Conservation (phyloP, 64 coral and sea anemone species). For the Pocillopora verrucosa region DNA sequence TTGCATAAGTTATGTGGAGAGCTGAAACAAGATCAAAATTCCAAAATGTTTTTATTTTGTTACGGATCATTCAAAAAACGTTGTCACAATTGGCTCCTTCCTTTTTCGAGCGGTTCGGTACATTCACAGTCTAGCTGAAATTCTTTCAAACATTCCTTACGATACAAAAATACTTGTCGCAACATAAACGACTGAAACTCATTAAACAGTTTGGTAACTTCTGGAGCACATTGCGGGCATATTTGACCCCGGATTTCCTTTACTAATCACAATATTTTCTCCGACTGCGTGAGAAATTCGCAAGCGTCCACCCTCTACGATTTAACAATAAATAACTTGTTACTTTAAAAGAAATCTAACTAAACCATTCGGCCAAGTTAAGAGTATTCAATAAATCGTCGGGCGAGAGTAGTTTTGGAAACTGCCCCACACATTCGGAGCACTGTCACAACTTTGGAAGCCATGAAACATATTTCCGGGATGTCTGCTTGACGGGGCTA, state of each 20-base stretch:
- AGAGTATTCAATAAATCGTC: not conserved
- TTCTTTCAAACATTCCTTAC: too few species aligned
- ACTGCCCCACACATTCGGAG: constrained; percentile 3
- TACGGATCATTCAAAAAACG: too few species aligned
- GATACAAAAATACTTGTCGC: too few species aligned
- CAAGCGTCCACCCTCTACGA: not conserved
- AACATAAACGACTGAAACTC: too few species aligned
- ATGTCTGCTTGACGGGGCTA: not conserved
- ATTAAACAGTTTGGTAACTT: too few species aligned
- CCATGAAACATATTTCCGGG: not conserved
- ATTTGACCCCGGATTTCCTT: not conserved
- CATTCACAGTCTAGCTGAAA: too few species aligned
- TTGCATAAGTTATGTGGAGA: too few species aligned
- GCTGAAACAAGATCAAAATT: too few species aligned
- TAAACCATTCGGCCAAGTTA: not conserved
- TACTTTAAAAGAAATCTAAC: not conserved
- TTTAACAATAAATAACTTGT: constrained; percentile 24
- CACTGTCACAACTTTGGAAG: not conserved
- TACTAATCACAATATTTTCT: not conserved
- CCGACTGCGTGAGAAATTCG: not conserved
- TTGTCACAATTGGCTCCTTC: too few species aligned
- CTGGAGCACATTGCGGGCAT: too few species aligned
- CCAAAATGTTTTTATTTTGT: too few species aligned
- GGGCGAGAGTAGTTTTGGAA: constrained; percentile 5
- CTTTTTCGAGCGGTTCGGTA: too few species aligned